phyloP scores from a whole-genome alignment of 1,140 invertebrate species.

The Philaenus spumarius region DNA sequence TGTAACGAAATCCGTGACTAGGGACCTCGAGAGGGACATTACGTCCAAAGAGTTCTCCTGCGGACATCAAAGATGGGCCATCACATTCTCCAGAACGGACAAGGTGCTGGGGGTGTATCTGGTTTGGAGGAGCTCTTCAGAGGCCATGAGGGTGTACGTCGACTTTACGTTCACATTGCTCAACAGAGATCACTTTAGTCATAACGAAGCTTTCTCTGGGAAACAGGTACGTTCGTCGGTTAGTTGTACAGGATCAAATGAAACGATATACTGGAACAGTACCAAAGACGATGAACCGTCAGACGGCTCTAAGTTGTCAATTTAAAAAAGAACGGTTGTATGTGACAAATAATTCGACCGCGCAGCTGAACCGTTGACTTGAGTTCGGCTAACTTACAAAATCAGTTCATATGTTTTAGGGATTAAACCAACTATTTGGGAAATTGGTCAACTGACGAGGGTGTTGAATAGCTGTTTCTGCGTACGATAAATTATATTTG shows the following conservation, averaged over 20 bases:
- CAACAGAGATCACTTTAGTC: slow-evolving; percentile 79
- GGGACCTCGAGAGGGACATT: slow-evolving; percentile 72
- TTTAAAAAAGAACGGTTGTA: no score
- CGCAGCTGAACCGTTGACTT: no score
- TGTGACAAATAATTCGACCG: no score
- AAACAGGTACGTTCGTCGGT: slow-evolving; percentile 54
- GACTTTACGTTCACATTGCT: slow-evolving; percentile 80
- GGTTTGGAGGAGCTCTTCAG: slow-evolving; percentile 67
- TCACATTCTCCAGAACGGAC: slow-evolving; percentile 72
- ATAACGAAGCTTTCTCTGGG: slow-evolving; percentile 75
- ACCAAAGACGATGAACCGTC: background rate
- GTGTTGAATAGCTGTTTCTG: no score
- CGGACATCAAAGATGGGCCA: slow-evolving; percentile 82
- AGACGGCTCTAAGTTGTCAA: no score
- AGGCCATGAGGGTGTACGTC: slow-evolving; percentile 68
- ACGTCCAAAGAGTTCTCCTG: slow-evolving; percentile 79
- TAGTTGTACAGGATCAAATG: no score
- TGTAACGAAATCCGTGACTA: slow-evolving; percentile 68
- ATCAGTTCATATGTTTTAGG: no score
- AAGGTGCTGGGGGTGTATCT: slow-evolving; percentile 75
- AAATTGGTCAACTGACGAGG: no score
- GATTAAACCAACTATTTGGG: no score
- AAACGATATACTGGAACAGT: background rate
- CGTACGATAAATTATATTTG: no score
- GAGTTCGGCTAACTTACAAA: no score